A percentile compares a stretch with the other conserved stretches of the same genome.
Conservation (phyloP, 2,888 invertebrate species). For the Petrolisthes manimaculis region DNA sequence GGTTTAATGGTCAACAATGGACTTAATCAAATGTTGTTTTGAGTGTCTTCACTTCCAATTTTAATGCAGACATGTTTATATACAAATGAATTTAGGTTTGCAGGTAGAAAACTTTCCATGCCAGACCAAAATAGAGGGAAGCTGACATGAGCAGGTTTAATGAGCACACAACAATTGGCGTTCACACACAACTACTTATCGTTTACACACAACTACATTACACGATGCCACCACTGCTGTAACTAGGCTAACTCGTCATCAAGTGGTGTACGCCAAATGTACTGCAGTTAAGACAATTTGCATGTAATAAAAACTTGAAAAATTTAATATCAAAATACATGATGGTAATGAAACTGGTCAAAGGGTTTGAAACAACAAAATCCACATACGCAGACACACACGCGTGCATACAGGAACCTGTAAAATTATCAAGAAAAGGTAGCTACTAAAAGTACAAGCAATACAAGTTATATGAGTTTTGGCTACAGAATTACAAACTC, state of each 20-base stretch:
- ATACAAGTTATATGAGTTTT: too few relatives aligned
- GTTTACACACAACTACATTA: slow-evolving; percentile 30
- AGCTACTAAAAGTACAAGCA: too few relatives aligned
- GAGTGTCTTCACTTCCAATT: slow-evolving; percentile 52
- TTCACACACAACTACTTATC: slow-evolving; percentile 32
- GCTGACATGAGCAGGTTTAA: slow-evolving; percentile 23
- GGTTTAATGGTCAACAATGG: too few relatives aligned
- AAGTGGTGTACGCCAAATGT: slow-evolving; percentile 15
- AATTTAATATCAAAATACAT: slow-evolving; percentile 53
- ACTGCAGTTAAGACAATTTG: slow-evolving; percentile 36
- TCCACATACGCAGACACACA: slow-evolving; percentile 12
- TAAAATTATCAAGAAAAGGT: too few relatives aligned
- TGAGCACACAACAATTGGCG: slow-evolving; percentile 20
- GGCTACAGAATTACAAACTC: too few relatives aligned
- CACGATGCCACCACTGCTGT: slow-evolving; percentile 2
- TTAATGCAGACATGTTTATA: slow-evolving; percentile 50
- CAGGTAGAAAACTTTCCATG: slow-evolving; percentile 39
- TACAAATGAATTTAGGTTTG: slow-evolving; percentile 48
- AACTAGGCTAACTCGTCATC: slow-evolving; percentile 13
- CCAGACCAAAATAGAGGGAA: slow-evolving; percentile 36
- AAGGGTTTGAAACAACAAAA: slow-evolving; percentile 15
- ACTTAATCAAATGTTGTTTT: slow-evolving; percentile 1
- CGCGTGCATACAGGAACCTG: not conserved
- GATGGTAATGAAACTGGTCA: slow-evolving; percentile 39
- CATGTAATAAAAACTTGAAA: slow-evolving; percentile 32